Conservation (phyloP, 1,140 invertebrate genomes). For the Neotoxoptera formosana region DNA sequence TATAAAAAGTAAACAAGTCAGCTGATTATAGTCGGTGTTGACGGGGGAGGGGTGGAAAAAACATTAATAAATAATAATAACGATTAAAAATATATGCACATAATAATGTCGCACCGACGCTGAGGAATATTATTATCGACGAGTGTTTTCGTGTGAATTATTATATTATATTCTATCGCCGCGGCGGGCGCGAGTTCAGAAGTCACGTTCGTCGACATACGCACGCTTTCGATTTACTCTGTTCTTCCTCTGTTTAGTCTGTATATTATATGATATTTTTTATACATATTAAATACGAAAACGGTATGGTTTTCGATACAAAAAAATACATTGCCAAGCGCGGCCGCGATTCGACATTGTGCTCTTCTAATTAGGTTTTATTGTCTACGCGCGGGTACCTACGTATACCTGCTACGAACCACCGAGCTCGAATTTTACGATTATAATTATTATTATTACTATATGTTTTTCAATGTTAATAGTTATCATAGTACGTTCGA, state of each 20-base stretch:
- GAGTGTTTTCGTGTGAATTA: not conserved
- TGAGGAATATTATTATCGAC: not conserved
- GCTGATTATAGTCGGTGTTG: too few relatives aligned
- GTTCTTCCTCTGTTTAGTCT: too few relatives aligned
- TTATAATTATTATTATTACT: not conserved
- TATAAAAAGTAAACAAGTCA: conserved; percentile 34
- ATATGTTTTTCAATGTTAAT: not conserved
- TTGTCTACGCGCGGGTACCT: not conserved
- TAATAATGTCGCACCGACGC: too few relatives aligned
- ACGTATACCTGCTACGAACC: too few relatives aligned
- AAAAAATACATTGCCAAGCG: not conserved
- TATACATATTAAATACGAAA: not conserved
- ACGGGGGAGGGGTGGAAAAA: not conserved
- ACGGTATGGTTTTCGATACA: not conserved
- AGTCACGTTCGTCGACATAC: not conserved
- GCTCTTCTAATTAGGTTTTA: conserved; percentile 28
- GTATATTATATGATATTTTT: not conserved
- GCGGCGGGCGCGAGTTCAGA: not conserved
- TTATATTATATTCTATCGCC: not conserved
- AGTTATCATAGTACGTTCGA: not conserved
- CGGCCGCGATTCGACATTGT: not conserved
- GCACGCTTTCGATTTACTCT: not conserved
- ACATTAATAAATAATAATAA: conserved; percentile 36
- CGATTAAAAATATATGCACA: not conserved
- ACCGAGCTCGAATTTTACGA: not conserved